Evolutionary conservation across 2,113 vertebrate species (phyloP).

Genomic region (Perognathus longimembris): DNA sequence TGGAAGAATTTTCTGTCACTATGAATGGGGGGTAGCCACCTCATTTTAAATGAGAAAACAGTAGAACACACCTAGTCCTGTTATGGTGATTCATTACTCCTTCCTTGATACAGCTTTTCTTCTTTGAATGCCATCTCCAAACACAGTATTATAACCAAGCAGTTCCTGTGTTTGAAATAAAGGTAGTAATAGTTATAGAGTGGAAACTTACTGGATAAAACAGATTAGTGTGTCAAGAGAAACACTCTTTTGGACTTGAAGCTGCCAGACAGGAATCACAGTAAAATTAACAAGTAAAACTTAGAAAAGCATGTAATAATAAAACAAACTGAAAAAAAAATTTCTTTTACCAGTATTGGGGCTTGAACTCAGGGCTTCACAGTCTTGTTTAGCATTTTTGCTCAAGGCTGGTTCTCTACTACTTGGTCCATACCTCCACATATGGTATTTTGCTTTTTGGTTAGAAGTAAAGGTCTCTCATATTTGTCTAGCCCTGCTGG

Average conservation of each 20-base stretch:
- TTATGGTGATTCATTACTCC: not conserved
- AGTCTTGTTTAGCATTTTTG: no score
- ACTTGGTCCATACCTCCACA: no score
- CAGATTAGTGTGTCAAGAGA: not conserved
- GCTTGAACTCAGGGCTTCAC: no score
- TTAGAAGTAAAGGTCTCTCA: no score
- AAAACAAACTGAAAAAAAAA: not conserved
- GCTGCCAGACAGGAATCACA: not conserved
- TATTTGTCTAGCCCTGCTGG: no score
- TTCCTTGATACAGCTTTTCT: not conserved
- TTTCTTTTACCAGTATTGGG: no score
- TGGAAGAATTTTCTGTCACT: not conserved
- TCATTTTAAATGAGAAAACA: not conserved
- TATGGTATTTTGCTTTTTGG: no score
- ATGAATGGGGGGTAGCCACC: no score
- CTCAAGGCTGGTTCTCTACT: no score
- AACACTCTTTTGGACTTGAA: not conserved
- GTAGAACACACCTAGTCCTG: not conserved
- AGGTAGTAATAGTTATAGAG: not conserved
- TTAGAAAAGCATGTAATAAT: not conserved
- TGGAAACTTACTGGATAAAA: not conserved
- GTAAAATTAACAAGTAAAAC: not conserved
- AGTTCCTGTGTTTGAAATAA: not conserved
- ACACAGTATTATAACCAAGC: not conserved
- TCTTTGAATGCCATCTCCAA: not conserved